A percentile compares a stretch with the other conserved stretches of the same genome.
These are phyloP conservation scores for Myathropa florea DNA, from an alignment of 2,888 invertebrate species.

Conservation along the genomic window DNA sequence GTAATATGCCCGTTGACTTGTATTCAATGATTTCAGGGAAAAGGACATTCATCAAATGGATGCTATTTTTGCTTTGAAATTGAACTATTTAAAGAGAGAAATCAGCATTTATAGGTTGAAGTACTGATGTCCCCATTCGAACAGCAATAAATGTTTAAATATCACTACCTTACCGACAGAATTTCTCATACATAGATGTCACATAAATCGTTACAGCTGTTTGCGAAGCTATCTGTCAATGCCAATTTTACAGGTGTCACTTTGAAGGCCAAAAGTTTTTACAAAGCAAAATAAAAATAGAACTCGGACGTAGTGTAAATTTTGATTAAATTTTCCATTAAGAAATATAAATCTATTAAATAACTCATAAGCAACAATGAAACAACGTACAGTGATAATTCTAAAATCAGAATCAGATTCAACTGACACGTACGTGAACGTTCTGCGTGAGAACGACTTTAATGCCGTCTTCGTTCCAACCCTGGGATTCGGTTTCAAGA, in stretches of 20 bases:
- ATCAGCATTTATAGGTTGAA: too few species aligned
- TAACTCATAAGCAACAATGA: conserved; percentile 35
- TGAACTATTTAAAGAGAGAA: too few species aligned
- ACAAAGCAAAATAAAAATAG: conserved; percentile 59
- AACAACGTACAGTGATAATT: conserved; percentile 77
- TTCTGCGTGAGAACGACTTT: conserved; percentile 81
- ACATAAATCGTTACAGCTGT: not conserved
- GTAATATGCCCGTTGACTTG: too few species aligned
- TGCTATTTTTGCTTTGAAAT: too few species aligned
- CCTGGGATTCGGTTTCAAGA: conserved; percentile 82
- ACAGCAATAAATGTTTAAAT: not conserved
- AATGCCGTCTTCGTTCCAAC: conserved; percentile 81
- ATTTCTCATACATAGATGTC: conserved; percentile 25
- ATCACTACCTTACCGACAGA: conserved; percentile 28
- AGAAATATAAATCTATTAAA: not conserved
- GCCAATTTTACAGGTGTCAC: conserved; percentile 55
- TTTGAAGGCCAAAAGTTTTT: conserved; percentile 38
- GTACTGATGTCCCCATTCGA: too few species aligned
- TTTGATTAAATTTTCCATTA: not conserved
- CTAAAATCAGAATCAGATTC: conserved; percentile 80
- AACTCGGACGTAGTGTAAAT: conserved; percentile 19
- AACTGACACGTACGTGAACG: conserved; percentile 81
- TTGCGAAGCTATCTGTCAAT: conserved; percentile 15
- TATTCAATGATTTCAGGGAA: too few species aligned
- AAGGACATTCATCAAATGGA: too few species aligned